Conservation (phyloP, 2,113 vertebrate genomes). For the Chitala chitala region DNA sequence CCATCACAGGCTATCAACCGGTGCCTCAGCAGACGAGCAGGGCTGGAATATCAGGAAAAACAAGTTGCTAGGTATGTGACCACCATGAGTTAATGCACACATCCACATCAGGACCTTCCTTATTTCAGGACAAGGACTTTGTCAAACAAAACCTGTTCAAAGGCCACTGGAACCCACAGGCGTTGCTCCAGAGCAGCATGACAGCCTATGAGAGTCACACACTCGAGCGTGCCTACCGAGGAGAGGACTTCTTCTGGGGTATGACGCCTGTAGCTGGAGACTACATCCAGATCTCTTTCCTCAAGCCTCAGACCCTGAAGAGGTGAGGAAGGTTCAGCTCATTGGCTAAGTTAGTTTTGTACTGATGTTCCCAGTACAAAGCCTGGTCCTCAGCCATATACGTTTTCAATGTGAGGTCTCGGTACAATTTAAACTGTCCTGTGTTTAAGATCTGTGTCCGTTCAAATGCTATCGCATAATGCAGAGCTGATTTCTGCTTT, state of each 20-base stretch:
- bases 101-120: neutral
- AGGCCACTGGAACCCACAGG: constrained; percentile 76
- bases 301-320: constrained; percentile 27
- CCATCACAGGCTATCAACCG: too few species aligned
- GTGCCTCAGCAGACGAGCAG: too few species aligned
- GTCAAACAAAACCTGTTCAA: constrained; percentile 71
- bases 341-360: neutral
- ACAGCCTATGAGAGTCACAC: constrained; percentile 84
- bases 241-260: constrained; percentile 88
- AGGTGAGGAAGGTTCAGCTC: constrained; percentile 24
- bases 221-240: constrained; percentile 75
- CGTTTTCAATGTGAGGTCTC: too few species aligned
- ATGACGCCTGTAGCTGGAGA: constrained; percentile 71
- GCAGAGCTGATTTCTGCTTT: too few species aligned
- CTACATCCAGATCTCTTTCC: constrained; percentile 63
- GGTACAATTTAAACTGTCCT: too few species aligned
- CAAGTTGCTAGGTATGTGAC: too few species aligned
- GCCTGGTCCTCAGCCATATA: too few species aligned
- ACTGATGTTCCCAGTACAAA: neutral
- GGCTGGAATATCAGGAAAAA: too few species aligned
- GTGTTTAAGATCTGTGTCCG: neutral
- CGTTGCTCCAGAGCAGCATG: constrained; percentile 77
- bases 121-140: constrained; percentile 83
- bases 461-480: too few species aligned
- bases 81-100: too few species aligned